Conservation (phyloP, 2,113 vertebrate species). For the Oreochromis tanganicae region DNA sequence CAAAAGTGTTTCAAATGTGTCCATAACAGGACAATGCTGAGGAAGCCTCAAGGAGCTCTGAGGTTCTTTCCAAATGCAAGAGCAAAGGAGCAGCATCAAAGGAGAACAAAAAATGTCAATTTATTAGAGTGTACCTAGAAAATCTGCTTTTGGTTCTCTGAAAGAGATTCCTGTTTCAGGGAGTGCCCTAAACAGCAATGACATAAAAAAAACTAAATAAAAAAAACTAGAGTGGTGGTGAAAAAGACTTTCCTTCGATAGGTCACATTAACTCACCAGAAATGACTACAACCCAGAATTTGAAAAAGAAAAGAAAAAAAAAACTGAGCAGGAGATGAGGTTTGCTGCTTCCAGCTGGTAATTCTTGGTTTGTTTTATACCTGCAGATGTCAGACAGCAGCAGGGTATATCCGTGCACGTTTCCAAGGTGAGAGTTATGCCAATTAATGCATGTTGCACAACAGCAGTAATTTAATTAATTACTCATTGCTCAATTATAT, state of each 20-base stretch:
- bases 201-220: background rate
- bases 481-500: background rate
- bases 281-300: background rate
- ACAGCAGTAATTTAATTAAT: background rate
- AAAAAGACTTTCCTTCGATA: background rate
- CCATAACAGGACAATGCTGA: background rate
- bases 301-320: background rate
- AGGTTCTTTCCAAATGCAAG: background rate
- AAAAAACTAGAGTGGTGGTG: background rate
- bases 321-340: background rate
- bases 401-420: accelerated
- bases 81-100: background rate
- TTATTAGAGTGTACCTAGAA: background rate
- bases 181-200: background rate
- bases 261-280: background rate
- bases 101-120: background rate
- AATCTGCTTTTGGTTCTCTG: background rate
- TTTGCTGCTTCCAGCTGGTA: background rate
- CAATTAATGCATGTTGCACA: background rate
- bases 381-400: background rate
- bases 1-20: slow-evolving; percentile 22
- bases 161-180: background rate
- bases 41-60: background rate
- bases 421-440: background rate
- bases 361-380: background rate